These are phyloP conservation scores for Hemaris fuciformis DNA, from an alignment of 2,888 invertebrate genomes.

Conservation along the genomic window DNA sequence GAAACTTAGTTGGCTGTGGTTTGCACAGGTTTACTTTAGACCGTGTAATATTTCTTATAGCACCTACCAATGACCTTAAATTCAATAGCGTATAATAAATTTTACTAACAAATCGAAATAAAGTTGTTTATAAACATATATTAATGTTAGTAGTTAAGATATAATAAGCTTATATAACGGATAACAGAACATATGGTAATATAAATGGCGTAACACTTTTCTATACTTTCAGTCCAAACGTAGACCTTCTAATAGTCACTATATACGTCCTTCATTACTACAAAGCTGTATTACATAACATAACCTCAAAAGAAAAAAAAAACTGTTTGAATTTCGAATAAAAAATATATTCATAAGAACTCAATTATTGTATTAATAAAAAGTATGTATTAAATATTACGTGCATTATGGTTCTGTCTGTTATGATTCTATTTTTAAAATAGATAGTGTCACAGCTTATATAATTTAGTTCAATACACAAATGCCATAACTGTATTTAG, in stretches of 20 bases:
- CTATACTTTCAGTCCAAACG: background rate
- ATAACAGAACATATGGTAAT: too few relatives aligned
- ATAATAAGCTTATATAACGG: too few relatives aligned
- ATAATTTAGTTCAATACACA: too few relatives aligned
- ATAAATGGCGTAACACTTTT: background rate
- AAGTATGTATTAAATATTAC: background rate
- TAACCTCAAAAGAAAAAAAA: constrained; percentile 51
- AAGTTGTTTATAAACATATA: too few relatives aligned
- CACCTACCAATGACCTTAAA: too few relatives aligned
- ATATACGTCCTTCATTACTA: background rate
- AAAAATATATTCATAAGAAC: background rate
- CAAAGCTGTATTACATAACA: constrained; percentile 68
- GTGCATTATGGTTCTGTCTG: background rate
- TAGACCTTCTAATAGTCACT: background rate
- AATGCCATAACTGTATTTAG: background rate
- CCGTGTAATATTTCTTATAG: too few relatives aligned
- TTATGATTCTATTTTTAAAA: background rate
- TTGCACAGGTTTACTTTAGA: too few relatives aligned
- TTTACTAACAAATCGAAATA: too few relatives aligned
- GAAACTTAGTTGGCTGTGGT: too few relatives aligned
- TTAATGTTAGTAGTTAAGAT: too few relatives aligned
- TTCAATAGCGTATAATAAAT: too few relatives aligned
- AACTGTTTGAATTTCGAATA: constrained; percentile 17
- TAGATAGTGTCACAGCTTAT: background rate
- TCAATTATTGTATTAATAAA: too few relatives aligned